phyloP scores from a whole-genome alignment of 2,888 invertebrate species.

The Amphipoea oculea region DNA sequence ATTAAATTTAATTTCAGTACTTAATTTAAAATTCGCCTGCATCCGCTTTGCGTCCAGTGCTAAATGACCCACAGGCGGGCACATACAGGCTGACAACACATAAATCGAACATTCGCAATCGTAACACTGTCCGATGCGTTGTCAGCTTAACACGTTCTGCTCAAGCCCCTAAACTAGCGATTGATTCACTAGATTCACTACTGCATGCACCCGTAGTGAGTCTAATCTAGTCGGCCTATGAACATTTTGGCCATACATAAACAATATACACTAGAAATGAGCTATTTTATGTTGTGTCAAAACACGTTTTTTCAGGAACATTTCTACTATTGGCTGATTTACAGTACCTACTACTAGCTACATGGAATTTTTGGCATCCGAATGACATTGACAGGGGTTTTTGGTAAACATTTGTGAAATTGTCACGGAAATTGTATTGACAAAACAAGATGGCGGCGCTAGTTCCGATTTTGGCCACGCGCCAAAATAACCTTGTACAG shows the following conservation, averaged over 20 bases:
- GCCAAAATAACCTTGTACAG: neutral
- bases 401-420: neutral
- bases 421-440: neutral
- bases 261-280: neutral
- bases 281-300: neutral
- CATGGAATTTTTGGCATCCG: too few relatives aligned
- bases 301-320: neutral
- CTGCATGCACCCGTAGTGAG: too few relatives aligned
- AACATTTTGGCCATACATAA: neutral
- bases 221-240: neutral
- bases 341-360: too few relatives aligned
- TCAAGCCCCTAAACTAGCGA: slow-evolving; percentile 54
- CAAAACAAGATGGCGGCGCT: neutral
- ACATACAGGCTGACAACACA: slow-evolving; percentile 55
- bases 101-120: slow-evolving; percentile 67
- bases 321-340: neutral
- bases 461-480: neutral
- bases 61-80: slow-evolving; percentile 56
- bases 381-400: neutral
- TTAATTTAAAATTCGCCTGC: slow-evolving; percentile 21
- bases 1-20: neutral
- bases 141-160: slow-evolving; percentile 67
- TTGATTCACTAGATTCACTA: neutral
- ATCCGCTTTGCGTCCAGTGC: slow-evolving; percentile 23
- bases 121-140: slow-evolving; percentile 62